Percentiles rank a stretch among this genome's conserved stretches.
Conservation (phyloP, 2,888 invertebrate species). For the Xestia xanthographa region DNA sequence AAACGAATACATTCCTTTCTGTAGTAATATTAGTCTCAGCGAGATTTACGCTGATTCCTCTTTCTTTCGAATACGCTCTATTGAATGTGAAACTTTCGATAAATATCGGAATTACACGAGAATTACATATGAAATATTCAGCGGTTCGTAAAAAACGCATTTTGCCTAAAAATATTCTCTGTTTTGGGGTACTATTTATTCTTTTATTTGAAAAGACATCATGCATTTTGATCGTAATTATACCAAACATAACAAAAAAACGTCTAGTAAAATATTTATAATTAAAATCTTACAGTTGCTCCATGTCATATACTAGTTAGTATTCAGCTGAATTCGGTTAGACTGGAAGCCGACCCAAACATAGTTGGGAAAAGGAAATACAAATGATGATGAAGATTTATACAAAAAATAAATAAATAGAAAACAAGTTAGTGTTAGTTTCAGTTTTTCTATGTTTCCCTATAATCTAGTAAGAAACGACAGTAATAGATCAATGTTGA, state of each 20-base stretch:
- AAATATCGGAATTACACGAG: conserved; percentile 18
- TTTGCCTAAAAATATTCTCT: background rate
- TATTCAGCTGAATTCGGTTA: too few relatives aligned
- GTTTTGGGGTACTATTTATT: background rate
- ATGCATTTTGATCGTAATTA: background rate
- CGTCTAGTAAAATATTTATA: too few relatives aligned
- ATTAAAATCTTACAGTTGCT: too few relatives aligned
- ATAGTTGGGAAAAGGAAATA: too few relatives aligned
- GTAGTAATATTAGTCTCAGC: conserved; percentile 41
- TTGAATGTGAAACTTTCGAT: conserved; percentile 26
- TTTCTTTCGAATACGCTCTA: conserved; percentile 28
- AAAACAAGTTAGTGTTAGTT: background rate
- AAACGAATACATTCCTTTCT: conserved; percentile 32
- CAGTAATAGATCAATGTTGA: background rate
- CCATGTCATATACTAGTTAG: too few relatives aligned
- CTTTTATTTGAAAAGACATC: background rate
- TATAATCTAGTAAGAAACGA: background rate
- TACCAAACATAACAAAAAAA: background rate
- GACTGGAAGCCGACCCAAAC: too few relatives aligned
- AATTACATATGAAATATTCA: conserved; percentile 13
- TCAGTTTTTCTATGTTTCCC: background rate
- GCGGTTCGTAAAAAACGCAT: background rate
- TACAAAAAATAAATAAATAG: too few relatives aligned
- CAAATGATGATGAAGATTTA: too few relatives aligned
- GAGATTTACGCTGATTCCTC: conserved; percentile 21